phyloP scores from a whole-genome alignment of 2,888 invertebrate species.

The Lycophotia porphyrea region DNA sequence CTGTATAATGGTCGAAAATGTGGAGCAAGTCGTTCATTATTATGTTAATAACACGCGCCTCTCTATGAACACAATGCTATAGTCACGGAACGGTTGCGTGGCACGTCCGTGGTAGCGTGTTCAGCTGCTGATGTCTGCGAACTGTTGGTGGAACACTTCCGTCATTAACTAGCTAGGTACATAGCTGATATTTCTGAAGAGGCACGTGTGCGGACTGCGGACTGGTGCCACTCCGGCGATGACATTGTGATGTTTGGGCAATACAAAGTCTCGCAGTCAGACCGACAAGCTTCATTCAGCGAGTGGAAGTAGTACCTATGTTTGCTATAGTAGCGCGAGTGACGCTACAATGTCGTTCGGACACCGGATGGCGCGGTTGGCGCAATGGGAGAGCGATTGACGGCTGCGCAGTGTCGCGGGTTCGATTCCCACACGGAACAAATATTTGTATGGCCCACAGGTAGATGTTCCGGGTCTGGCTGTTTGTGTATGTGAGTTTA shows the following conservation, averaged over 20 bases:
- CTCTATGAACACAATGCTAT: background rate
- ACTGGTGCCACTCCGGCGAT: background rate
- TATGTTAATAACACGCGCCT: conserved; percentile 15
- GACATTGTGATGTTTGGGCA: background rate
- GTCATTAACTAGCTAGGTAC: background rate
- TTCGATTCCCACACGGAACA: no score
- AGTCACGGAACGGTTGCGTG: background rate
- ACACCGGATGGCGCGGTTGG: no score
- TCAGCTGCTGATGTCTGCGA: background rate
- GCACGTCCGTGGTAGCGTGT: background rate
- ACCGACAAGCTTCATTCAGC: no score
- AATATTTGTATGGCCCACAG: no score
- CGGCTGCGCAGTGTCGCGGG: no score
- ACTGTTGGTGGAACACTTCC: conserved; percentile 1
- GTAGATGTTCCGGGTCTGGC: no score
- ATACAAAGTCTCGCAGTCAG: background rate
- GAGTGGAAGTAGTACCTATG: background rate
- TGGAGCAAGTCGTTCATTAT: conserved; percentile 27
- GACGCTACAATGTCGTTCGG: background rate
- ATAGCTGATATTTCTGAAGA: background rate
- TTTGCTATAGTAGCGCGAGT: background rate
- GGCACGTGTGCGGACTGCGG: background rate
- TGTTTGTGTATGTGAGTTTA: no score
- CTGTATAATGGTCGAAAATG: conserved; percentile 11
- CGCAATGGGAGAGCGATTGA: no score